Evolutionary conservation across 2,113 vertebrate species (phyloP), one percentile per base, ranked within the genome.

Genomic region (Echinops telfairi): DNA sequence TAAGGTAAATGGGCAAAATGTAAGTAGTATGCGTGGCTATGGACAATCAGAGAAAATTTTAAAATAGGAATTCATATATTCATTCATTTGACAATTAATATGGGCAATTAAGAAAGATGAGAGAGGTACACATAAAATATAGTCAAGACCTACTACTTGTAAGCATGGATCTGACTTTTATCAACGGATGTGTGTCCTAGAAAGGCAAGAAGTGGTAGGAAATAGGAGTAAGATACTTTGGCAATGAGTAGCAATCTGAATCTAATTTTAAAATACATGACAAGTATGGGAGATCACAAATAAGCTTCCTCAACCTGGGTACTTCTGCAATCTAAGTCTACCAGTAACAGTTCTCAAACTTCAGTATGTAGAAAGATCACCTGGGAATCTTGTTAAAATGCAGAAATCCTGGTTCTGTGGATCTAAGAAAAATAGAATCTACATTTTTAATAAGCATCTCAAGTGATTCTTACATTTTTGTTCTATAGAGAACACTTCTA

Each of bases 251-350:
- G 23, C 29, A 93, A 66, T 96, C 40, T 78, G 36, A 94, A 82
- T 88, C 47, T 87, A 88, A 76, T 58, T 71, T 71, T 91, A 76
- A 86, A 78, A 80, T 73, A 92, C 29, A 85, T 68, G 70, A 88
- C n/a, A 66, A 43, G 22, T 78, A 62, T 87, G 64, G 33, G 86
- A 75, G 71, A 79, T 58, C 22, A 85, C 27, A 64, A 79, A 60
- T 47, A 53, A 87, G 40, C 64, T 86, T 73, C 53, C 47, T 83
- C 70, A 73, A 16, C 79, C 53, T 15, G 2, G 36, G 71, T 73
- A 86, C 15, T 31, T 93, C 57, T 77, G 19, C 33, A 66, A 84
- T 71, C 3, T 38, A 85, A 19, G 17, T 86, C n/a, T 60, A 58
- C 7, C 23, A 83, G 47, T 25, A 75, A 19, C 33, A 83, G 36